Conservation (phyloP, 2,888 invertebrate genomes). For the Flabesymbios commensalis region DNA sequence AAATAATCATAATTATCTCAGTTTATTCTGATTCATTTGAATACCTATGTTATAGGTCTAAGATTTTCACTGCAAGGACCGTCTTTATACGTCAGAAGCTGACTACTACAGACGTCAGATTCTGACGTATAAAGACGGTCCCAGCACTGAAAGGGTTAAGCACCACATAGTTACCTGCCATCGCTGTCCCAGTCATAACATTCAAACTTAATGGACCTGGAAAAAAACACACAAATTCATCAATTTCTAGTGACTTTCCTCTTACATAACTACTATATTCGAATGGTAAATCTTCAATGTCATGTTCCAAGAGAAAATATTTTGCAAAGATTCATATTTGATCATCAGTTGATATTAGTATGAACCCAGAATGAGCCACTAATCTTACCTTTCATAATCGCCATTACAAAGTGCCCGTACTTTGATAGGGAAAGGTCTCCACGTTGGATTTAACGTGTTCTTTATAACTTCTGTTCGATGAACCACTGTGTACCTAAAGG, state of each 20-base stretch:
- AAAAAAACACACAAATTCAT: conserved; percentile 13
- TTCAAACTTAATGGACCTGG: conserved; percentile 63
- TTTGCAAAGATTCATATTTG: not conserved
- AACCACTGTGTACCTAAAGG: conserved; percentile 63
- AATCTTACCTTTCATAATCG: conserved; percentile 62
- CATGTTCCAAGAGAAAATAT: not conserved
- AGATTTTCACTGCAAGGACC: no score
- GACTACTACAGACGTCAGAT: no score
- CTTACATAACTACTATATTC: not conserved
- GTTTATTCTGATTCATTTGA: no score
- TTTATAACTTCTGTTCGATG: conserved; percentile 67
- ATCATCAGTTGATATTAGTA: not conserved
- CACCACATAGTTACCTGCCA: conserved; percentile 54
- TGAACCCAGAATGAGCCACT: not conserved
- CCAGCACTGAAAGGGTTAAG: no score
- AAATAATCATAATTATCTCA: no score
- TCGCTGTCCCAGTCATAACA: conserved; percentile 65
- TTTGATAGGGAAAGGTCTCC: conserved; percentile 63
- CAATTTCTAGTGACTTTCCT: no score
- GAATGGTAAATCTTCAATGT: not conserved
- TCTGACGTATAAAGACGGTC: no score
- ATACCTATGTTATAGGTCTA: no score
- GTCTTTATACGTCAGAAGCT: no score
- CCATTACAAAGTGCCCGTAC: conserved; percentile 64
- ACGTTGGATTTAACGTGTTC: conserved; percentile 65